Evolutionary conservation across 1,140 invertebrate genomes (phyloP).

Genomic region (Achroia grisella): DNA sequence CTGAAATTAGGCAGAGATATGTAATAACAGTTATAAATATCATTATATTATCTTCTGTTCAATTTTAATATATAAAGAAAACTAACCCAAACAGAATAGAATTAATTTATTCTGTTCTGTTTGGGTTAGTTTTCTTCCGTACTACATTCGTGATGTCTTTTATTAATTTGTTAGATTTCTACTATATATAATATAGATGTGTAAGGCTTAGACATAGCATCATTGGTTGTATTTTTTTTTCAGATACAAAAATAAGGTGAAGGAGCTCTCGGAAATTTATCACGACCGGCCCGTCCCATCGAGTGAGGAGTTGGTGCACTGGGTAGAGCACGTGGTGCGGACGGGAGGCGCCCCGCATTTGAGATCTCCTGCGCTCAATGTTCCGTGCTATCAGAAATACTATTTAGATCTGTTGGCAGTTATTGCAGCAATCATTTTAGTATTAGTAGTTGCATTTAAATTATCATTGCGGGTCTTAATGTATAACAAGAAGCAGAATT

Average conservation of each 20-base stretch:
- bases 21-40: too few species aligned
- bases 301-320: conserved; percentile 30
- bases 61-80: too few species aligned
- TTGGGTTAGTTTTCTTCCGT: too few species aligned
- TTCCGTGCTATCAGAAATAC: conserved; percentile 36
- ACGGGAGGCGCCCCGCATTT: conserved; percentile 35
- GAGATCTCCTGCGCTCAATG: conserved; percentile 28
- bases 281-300: conserved; percentile 34
- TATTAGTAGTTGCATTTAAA: neutral
- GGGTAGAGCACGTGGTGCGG: conserved; percentile 39
- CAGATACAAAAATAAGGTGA: conserved; percentile 23
- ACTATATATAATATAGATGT: too few species aligned
- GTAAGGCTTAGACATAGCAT: too few species aligned
- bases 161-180: too few species aligned
- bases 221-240: too few species aligned
- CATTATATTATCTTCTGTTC: too few species aligned
- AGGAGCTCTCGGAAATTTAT: conserved; percentile 34
- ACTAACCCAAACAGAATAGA: too few species aligned
- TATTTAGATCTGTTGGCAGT: conserved; percentile 29
- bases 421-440: neutral
- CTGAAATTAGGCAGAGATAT: too few species aligned
- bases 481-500: neutral
- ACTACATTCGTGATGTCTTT: too few species aligned
- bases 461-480: neutral
- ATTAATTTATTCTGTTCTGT: too few species aligned